These are phyloP conservation scores for Lottia scabra DNA, from an alignment of 2,888 invertebrate species.

Conservation along the genomic window DNA sequence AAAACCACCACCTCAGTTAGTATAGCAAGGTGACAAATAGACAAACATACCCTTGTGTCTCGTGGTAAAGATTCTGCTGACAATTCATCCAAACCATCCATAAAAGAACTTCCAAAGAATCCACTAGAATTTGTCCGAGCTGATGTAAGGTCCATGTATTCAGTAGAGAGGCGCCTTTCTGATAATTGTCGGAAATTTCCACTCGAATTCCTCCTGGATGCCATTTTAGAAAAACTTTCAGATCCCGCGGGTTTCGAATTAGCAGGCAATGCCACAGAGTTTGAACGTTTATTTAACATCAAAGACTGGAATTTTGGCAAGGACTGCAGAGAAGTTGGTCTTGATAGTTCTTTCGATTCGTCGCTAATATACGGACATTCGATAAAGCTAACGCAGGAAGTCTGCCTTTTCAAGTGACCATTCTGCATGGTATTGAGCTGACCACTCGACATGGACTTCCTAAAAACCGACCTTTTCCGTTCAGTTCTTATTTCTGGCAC, in stretches of 20 bases:
- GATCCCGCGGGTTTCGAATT: not conserved
- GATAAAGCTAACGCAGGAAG: not conserved
- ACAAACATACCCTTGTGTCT: not conserved
- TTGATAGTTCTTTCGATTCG: not conserved
- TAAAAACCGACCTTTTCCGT: not conserved
- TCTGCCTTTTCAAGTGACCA: not conserved
- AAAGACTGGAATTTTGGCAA: not conserved
- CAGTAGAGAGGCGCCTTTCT: not conserved
- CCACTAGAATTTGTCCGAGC: not conserved
- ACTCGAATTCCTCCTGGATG: not conserved
- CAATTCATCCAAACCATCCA: not conserved
- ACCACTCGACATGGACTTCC: not conserved
- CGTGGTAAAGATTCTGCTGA: not conserved
- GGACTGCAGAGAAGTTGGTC: not conserved
- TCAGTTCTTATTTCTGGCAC: not conserved
- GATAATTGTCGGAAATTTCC: not conserved
- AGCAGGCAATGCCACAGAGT: not conserved
- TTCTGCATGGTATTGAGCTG: not conserved
- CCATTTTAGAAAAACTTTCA: not conserved
- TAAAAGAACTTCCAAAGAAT: not conserved
- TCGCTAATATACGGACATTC: not conserved
- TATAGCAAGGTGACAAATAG: too few species aligned
- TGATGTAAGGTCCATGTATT: not conserved
- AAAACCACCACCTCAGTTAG: too few species aligned
- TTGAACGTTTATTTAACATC: not conserved